phyloP scores from a whole-genome alignment of 2,113 vertebrate genomes.

The Triplophysa tibetana region DNA sequence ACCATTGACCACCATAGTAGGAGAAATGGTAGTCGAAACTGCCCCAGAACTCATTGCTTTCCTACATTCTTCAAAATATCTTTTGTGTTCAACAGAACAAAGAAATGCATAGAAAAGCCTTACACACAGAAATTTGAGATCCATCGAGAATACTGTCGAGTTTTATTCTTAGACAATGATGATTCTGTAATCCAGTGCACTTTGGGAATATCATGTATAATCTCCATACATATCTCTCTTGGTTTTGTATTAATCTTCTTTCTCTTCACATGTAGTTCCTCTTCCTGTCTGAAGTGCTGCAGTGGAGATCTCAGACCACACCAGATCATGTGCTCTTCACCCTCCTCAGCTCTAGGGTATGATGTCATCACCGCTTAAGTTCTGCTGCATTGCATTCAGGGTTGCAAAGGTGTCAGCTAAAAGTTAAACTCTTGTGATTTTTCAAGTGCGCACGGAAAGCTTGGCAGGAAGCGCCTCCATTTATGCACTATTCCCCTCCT shows the following conservation, averaged over 20 bases:
- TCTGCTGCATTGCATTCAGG: not conserved
- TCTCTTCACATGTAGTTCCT: conserved; percentile 81
- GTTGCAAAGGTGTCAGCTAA: not conserved
- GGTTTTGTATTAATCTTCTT: conserved; percentile 12
- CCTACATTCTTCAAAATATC: too few species aligned
- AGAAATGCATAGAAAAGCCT: too few species aligned
- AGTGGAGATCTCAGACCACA: conserved; percentile 97
- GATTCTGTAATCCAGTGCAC: not conserved
- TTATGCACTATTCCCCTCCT: not conserved
- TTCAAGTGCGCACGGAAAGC: not conserved
- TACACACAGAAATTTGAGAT: too few species aligned
- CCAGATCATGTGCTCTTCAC: conserved; percentile 96
- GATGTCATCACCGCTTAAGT: not conserved
- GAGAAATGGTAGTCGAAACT: too few species aligned
- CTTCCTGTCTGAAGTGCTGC: conserved; percentile 95
- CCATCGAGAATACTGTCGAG: too few species aligned
- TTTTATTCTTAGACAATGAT: not conserved
- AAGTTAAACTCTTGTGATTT: not conserved
- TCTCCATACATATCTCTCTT: not conserved
- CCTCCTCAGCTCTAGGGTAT: conserved; percentile 88
- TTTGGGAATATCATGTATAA: conserved; percentile 5
- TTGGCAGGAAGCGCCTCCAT: not conserved
- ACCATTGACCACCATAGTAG: too few species aligned
- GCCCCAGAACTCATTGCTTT: too few species aligned
- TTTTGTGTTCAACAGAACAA: too few species aligned